Conservation (phyloP, 2,797 vertebrate species). For the Sarcophilus harrisii region DNA sequence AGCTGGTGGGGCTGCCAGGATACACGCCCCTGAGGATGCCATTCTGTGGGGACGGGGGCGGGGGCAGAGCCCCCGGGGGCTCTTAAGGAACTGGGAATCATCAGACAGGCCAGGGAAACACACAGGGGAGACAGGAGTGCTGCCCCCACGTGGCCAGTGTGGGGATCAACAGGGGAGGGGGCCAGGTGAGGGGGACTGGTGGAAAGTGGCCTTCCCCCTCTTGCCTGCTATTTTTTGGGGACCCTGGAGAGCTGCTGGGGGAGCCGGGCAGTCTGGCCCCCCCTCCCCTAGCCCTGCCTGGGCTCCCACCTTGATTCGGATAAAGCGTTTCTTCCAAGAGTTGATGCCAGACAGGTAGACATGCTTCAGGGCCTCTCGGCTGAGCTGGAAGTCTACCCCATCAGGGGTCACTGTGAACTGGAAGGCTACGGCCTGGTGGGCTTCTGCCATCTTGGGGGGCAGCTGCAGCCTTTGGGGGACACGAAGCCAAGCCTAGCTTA, state of each 20-base stretch:
- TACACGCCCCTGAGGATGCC: conserved; percentile 94
- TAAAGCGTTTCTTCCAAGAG: conserved; percentile 93
- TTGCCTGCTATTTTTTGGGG: background rate
- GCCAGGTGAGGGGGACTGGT: background rate
- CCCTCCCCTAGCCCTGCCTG: background rate
- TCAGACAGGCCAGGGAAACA: background rate
- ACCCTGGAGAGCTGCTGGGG: too few species aligned
- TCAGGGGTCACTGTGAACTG: conserved; percentile 97
- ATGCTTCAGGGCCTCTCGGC: conserved; percentile 92
- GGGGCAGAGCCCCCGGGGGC: background rate
- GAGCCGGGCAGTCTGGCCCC: background rate
- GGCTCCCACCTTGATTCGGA: conserved; percentile 90
- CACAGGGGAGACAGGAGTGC: background rate
- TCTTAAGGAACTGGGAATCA: background rate
- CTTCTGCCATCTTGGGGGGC: conserved; percentile 92
- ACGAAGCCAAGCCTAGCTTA: background rate
- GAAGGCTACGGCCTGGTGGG: conserved; percentile 97
- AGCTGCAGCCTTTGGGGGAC: conserved; percentile 32
- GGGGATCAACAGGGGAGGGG: background rate
- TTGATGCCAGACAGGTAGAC: conserved; percentile 91
- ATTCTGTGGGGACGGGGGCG: conserved; percentile 87
- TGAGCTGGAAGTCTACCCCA: conserved; percentile 92
- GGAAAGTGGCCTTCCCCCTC: background rate
- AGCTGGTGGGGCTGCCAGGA: conserved; percentile 95
- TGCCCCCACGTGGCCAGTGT: background rate